phyloP scores from a whole-genome alignment of 2,888 invertebrate genomes.

The Cyaniris semiargus region DNA sequence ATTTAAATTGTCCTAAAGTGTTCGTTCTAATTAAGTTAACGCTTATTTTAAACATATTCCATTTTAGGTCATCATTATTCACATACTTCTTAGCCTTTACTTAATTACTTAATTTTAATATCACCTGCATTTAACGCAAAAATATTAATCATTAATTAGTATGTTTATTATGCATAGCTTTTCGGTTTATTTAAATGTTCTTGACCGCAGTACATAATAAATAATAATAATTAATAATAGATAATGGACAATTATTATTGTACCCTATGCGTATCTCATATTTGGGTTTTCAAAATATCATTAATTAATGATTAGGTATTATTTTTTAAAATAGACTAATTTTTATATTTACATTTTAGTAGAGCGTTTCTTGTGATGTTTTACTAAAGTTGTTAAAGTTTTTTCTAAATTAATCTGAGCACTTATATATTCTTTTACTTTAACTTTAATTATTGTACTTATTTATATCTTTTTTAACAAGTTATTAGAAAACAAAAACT shows the following conservation, averaged over 20 bases:
- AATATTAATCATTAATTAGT: neutral
- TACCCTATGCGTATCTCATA: no score
- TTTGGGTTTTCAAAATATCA: no score
- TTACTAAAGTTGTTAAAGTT: no score
- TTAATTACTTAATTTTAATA: slow-evolving; percentile 7
- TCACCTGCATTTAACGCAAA: neutral
- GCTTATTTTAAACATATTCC: neutral
- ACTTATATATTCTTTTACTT: no score
- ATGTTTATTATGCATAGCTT: neutral
- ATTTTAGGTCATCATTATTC: slow-evolving; percentile 5
- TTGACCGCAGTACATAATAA: no score
- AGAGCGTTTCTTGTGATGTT: no score
- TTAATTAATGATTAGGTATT: no score
- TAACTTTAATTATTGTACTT: neutral
- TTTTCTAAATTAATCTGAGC: no score
- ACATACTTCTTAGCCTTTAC: neutral
- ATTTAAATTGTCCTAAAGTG: neutral
- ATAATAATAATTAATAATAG: no score
- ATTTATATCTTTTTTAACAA: neutral
- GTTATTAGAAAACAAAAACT: neutral
- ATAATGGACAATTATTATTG: no score
- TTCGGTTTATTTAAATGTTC: neutral
- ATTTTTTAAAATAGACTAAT: no score
- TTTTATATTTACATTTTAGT: no score
- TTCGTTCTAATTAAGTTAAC: neutral